Evolutionary conservation across 2,113 vertebrate species (phyloP).

Genomic region (Callionymus lyra): DNA sequence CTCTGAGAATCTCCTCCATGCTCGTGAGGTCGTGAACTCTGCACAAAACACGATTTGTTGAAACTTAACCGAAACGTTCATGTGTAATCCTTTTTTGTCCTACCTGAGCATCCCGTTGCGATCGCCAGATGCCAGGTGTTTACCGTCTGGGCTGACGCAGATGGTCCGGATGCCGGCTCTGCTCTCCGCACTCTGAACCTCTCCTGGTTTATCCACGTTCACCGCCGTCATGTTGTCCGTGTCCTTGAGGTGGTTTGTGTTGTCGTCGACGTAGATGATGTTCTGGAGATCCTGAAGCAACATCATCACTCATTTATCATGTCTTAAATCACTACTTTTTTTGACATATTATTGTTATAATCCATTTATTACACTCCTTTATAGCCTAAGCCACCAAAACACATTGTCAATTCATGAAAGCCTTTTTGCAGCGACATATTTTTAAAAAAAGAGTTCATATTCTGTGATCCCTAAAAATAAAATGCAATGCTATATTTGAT

Average conservation of each 20-base stretch:
- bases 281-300: constrained; percentile 80
- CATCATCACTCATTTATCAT: too few species aligned
- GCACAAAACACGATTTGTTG: constrained; percentile 17
- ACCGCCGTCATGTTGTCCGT: constrained; percentile 65
- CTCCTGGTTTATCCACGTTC: constrained; percentile 72
- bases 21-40: constrained; percentile 87
- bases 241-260: constrained; percentile 75
- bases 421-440: too few species aligned
- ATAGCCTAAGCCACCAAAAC: too few species aligned
- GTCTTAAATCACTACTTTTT: background rate
- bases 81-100: background rate
- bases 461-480: too few species aligned
- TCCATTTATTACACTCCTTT: too few species aligned
- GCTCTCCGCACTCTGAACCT: constrained; percentile 71
- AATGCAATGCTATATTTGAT: too few species aligned
- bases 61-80: background rate
- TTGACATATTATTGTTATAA: too few species aligned
- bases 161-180: constrained; percentile 82
- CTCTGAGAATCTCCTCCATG: constrained; percentile 81
- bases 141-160: constrained; percentile 87
- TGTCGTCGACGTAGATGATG: constrained; percentile 81
- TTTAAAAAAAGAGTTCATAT: too few species aligned
- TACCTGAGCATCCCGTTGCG: constrained; percentile 88
- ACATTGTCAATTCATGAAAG: too few species aligned
- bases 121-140: constrained; percentile 91